Percentiles rank a stretch among this genome's conserved stretches.
Evolutionary conservation across 2,113 vertebrate species (phyloP).

Genomic region (Dendropsophus ebraccatus): DNA sequence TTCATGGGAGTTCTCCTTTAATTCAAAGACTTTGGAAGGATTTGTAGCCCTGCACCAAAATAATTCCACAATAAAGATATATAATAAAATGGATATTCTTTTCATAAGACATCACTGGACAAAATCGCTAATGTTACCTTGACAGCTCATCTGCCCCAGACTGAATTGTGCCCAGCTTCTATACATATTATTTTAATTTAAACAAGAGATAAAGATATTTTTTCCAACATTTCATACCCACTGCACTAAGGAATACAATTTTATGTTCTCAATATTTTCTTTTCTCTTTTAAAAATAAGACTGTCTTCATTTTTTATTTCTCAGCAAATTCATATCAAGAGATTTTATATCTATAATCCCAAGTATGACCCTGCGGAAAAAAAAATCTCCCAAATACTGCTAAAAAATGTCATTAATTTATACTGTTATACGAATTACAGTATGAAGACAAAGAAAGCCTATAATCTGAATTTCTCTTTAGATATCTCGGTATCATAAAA

Average conservation of each 20-base stretch:
- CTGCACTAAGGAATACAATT: constrained; percentile 66
- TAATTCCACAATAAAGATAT: neutral
- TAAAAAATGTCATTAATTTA: constrained; percentile 68
- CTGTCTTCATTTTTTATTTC: constrained; percentile 67
- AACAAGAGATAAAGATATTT: neutral
- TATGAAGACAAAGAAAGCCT: constrained; percentile 70
- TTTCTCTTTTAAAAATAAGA: constrained; percentile 68
- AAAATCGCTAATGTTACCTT: neutral
- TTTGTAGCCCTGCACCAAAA: neutral
- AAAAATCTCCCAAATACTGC: constrained; percentile 70
- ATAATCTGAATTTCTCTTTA: constrained; percentile 70
- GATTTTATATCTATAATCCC: constrained; percentile 66
- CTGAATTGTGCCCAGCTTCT: neutral
- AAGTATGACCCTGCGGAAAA: constrained; percentile 65
- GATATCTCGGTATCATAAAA: constrained; percentile 65
- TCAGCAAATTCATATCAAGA: constrained; percentile 71
- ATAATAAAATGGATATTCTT: neutral
- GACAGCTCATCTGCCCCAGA: neutral
- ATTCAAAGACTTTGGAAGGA: neutral
- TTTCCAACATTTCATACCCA: neutral
- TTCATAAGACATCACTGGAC: neutral
- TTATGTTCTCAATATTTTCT: constrained; percentile 67
- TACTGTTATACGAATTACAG: constrained; percentile 68
- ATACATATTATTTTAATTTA: neutral
- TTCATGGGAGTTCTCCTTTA: no score